Conservation (phyloP, 2,888 invertebrate species). For the Chrysolina americana region DNA sequence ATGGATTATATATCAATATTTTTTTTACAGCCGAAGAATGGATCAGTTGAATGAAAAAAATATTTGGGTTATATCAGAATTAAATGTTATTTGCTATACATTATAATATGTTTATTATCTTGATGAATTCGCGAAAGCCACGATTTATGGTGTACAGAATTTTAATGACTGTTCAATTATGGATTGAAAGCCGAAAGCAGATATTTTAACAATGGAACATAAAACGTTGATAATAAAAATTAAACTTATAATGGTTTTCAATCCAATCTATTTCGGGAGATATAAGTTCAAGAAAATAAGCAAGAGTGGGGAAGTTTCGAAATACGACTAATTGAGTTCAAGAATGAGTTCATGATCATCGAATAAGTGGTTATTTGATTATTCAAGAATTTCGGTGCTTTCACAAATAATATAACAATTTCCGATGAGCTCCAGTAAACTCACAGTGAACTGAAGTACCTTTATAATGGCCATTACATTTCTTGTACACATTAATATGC, state of each 20-base stretch:
- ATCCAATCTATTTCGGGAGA: too few species aligned
- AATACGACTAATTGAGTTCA: too few species aligned
- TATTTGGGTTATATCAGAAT: conserved; percentile 1
- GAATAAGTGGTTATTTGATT: too few species aligned
- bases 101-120: neutral
- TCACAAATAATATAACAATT: neutral
- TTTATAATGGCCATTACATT: neutral
- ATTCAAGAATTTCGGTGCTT: neutral
- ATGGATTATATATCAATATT: neutral
- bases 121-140: neutral
- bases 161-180: neutral
- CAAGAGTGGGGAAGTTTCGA: too few species aligned
- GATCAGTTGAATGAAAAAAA: neutral
- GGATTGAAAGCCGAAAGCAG: neutral
- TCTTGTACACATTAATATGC: neutral
- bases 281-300: too few species aligned
- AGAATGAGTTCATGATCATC: too few species aligned
- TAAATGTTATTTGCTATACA: neutral
- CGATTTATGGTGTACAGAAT: neutral
- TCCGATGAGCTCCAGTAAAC: conserved; percentile 1
- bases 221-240: neutral
- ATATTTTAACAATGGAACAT: neutral
- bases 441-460: neutral
- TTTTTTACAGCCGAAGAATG: neutral
- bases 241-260: neutral